Evolutionary conservation across 2,888 invertebrate species (phyloP).

Genomic region (Lasioglossum marginatum): DNA sequence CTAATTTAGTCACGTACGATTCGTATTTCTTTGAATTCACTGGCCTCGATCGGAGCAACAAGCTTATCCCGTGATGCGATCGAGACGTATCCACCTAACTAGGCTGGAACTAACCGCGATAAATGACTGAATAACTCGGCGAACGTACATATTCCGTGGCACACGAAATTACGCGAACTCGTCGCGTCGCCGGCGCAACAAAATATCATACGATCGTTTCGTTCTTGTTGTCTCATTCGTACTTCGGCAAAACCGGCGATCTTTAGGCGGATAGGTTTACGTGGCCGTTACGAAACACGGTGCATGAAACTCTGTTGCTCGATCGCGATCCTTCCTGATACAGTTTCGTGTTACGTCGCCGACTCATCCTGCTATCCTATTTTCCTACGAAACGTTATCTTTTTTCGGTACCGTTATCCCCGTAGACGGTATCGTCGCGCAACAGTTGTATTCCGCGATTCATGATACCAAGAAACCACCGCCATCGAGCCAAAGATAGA

Average conservation of each 20-base stretch:
- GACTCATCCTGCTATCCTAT: conserved; percentile 46
- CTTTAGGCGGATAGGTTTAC: conserved; percentile 38
- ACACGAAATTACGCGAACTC: conserved; percentile 19
- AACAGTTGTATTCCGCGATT: conserved; percentile 27
- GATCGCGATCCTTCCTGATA: conserved; percentile 26
- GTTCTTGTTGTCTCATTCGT: conserved; percentile 34
- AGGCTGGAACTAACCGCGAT: conserved; percentile 28
- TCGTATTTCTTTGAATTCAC: conserved; percentile 14
- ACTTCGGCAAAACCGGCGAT: conserved; percentile 31
- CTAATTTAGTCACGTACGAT: conserved; percentile 16
- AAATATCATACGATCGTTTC: conserved; percentile 39
- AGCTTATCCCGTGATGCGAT: conserved; percentile 40
- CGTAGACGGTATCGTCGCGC: conserved; percentile 26
- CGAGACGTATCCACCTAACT: conserved; percentile 32
- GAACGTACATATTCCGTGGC: background rate
- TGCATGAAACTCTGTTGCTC: background rate
- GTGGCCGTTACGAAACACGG: conserved; percentile 32
- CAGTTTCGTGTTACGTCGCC: conserved; percentile 49
- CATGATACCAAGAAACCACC: conserved; percentile 4
- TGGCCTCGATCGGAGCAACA: background rate
- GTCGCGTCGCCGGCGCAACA: background rate
- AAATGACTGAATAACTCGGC: conserved; percentile 32
- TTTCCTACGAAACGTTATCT: conserved; percentile 49
- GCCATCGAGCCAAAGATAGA: background rate
- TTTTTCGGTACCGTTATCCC: conserved; percentile 39